Base-by-base conservation (phyloP, 2,797 vertebrate genomes). In the Myotis planiceps region DNA sequence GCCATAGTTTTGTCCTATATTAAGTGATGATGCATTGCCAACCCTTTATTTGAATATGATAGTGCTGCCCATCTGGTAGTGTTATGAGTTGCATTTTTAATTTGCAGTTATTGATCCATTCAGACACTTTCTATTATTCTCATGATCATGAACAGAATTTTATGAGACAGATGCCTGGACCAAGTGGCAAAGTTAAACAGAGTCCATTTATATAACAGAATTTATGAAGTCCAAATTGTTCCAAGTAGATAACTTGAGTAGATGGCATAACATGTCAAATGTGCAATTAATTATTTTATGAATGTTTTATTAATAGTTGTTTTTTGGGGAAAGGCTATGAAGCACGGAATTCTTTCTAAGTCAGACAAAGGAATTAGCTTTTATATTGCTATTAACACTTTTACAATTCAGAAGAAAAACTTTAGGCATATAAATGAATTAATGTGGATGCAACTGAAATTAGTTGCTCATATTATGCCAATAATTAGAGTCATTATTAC, bases 121-220 rank as follows among this genome's bases (percentile, higher is more conserved):
- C 49, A 88, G 25, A 95, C 34, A 78, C 18, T 94, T 87, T 63
- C 65, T 72, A 27, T 78, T 81, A 66, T 81, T 92, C 79, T 81
- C 76, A 72, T 76, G 71, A 89, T 92, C 75, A 71, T 79, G 60
- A 93, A 53, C 39, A 92, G 93, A 94, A 82, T 94, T 94, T 94
- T 94, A 94, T 94, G 84, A 93, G 76, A 94, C 37, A 90, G 84
- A 85, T 90, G 49, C 32, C 55, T 74, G 86, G 60, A 91, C 45
- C 37, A 96, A 85, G 80, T 69, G 25, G 27, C 71, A 92, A 93
- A 93, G 37, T 95, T 95, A 95, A 88, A 93, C 47, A 69, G 39
- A 9, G 72, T 37, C 15, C 34, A 84, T 79, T 97, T 94, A 79
- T 82, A 75, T 78, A 53, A 90, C 19, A 71, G 7, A 84, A 94